A percentile compares a stretch with the other conserved stretches of the same genome.
These are phyloP conservation scores for Rhopalosiphum nymphaeae DNA, from an alignment of 2,888 invertebrate genomes.

Conservation along the genomic window DNA sequence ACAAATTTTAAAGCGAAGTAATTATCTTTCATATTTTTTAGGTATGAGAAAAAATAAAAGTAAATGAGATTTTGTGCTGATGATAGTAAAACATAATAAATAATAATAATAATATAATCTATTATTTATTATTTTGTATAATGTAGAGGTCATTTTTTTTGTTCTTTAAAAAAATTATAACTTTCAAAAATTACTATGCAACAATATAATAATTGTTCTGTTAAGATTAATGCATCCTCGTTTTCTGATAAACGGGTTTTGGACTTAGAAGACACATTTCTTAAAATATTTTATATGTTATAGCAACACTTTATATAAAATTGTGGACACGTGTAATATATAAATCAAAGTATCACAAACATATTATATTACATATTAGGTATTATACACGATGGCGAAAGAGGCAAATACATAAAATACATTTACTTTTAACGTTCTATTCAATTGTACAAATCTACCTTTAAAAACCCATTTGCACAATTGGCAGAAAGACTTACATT, in stretches of 20 bases:
- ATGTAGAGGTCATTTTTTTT: neutral
- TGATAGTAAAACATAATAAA: neutral
- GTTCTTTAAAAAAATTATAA: neutral
- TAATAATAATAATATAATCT: no score
- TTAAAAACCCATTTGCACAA: neutral
- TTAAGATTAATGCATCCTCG: neutral
- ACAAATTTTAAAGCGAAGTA: neutral
- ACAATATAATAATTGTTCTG: neutral
- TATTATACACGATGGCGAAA: neutral
- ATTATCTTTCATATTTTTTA: neutral
- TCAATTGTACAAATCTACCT: neutral
- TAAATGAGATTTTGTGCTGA: neutral
- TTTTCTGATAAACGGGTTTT: neutral
- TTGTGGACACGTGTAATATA: neutral
- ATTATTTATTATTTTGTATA: neutral
- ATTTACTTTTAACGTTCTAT: neutral
- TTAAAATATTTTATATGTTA: neutral
- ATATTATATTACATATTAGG: neutral
- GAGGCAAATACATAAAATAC: neutral
- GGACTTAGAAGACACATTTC: neutral
- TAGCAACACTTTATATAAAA: neutral
- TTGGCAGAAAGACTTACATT: neutral
- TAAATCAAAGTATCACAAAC: neutral
- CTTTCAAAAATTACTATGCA: neutral
- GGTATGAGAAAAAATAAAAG: neutral